Conservation (phyloP, 1,140 invertebrate genomes). For the Nautilus pompilius region DNA sequence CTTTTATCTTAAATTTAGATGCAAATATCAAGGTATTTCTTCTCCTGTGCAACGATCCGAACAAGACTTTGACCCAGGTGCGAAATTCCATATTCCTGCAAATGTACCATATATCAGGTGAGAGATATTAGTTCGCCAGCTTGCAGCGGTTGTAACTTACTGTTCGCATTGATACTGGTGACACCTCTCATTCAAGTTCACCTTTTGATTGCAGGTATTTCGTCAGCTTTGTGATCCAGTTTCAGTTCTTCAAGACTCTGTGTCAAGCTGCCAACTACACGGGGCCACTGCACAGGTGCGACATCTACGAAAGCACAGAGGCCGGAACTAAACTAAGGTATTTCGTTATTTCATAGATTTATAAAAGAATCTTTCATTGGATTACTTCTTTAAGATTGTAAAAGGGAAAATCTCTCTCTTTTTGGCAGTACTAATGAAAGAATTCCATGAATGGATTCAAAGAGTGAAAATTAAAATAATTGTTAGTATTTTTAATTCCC, state of each 20-base stretch:
- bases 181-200: no score
- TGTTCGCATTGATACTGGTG: no score
- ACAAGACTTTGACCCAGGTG: conserved; percentile 49
- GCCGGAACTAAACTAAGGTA: conserved; percentile 62
- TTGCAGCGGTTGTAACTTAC: no score
- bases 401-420: no score
- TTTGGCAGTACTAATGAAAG: no score
- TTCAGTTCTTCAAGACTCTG: conserved; percentile 82
- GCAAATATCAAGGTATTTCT: conserved; percentile 46
- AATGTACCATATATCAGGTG: conserved; percentile 48
- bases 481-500: no score
- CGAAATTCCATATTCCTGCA: conserved; percentile 48
- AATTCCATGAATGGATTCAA: no score
- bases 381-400: no score
- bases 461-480: no score
- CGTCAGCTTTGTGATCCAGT: conserved; percentile 84
- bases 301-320: conserved; percentile 75
- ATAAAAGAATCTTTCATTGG: no score
- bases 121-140: no score
- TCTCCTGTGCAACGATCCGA: conserved; percentile 35
- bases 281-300: conserved; percentile 47
- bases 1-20: conserved; percentile 21
- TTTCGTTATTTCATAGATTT: no score
- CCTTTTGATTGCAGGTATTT: conserved; percentile 94
- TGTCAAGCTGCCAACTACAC: conserved; percentile 74